Evolutionary conservation across 2,113 vertebrate genomes (phyloP).

Genomic region (Paralichthys olivaceus): DNA sequence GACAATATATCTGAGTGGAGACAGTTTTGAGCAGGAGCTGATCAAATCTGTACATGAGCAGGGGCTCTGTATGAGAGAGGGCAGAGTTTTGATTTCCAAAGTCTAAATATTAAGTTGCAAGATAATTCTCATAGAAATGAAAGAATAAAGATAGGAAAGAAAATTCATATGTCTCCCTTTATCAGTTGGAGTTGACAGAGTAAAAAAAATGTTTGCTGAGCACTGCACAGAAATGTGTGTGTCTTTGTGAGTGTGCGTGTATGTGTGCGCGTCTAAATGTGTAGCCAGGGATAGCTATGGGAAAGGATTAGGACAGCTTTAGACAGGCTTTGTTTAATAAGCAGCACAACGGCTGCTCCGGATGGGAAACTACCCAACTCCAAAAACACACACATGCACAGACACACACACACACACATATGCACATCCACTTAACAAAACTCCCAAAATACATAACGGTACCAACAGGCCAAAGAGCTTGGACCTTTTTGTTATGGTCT

Average conservation of each 20-base stretch:
- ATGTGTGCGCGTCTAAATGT: slow-evolving; percentile 57
- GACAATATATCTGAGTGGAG: not conserved
- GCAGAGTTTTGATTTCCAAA: not conserved
- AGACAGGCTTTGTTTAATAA: slow-evolving; percentile 84
- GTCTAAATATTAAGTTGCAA: not conserved
- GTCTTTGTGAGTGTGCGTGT: not conserved
- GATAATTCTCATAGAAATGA: not conserved
- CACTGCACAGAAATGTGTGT: slow-evolving; percentile 57
- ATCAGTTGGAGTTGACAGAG: slow-evolving; percentile 54
- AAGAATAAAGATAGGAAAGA: not conserved
- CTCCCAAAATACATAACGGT: slow-evolving; percentile 22
- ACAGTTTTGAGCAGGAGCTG: not conserved
- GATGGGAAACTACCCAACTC: slow-evolving; percentile 75
- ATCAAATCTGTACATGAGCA: not conserved
- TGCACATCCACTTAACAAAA: slow-evolving; percentile 20
- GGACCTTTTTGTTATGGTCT: slow-evolving; percentile 50
- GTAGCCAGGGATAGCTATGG: slow-evolving; percentile 76
- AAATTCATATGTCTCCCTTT: not conserved
- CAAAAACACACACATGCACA: slow-evolving; percentile 39
- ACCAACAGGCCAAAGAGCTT: slow-evolving; percentile 38
- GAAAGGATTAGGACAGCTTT: slow-evolving; percentile 85
- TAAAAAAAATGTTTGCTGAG: slow-evolving; percentile 76
- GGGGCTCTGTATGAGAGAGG: not conserved
- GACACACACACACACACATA: slow-evolving; percentile 26
- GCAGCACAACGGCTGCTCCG: slow-evolving; percentile 76